These are phyloP conservation scores for Mesorhabditis spiculigera DNA, from an alignment of 2,888 invertebrate species.

Conservation along the genomic window DNA sequence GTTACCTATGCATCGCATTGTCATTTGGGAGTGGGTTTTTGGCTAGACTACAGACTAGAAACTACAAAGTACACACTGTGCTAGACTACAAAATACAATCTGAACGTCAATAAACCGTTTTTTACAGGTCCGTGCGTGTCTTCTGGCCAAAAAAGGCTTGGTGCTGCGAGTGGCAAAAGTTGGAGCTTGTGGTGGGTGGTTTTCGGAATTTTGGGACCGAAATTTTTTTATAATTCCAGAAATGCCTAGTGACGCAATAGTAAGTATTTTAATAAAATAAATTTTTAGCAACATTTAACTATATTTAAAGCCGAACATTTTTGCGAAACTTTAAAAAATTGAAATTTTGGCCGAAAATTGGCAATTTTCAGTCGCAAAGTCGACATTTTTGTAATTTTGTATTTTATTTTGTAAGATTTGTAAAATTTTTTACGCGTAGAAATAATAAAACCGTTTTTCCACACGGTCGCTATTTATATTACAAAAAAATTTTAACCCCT, in stretches of 20 bases:
- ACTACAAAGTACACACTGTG: too few relatives aligned
- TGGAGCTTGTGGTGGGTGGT: constrained; percentile 35
- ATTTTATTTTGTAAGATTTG: too few relatives aligned
- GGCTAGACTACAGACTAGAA: neutral
- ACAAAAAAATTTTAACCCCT: too few relatives aligned
- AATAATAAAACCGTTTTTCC: too few relatives aligned
- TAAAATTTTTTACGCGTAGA: too few relatives aligned
- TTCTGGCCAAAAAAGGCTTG: constrained; percentile 23
- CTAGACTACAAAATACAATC: constrained; percentile 2
- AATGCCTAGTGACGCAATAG: neutral
- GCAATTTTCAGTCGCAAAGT: too few relatives aligned
- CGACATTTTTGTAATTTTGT: too few relatives aligned
- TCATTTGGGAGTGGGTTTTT: constrained; percentile 24
- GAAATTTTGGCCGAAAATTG: too few relatives aligned
- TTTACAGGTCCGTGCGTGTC: constrained; percentile 24
- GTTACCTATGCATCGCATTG: constrained; percentile 37
- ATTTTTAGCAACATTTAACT: too few relatives aligned
- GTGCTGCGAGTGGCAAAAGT: constrained; percentile 21
- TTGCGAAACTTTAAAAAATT: constrained; percentile 5
- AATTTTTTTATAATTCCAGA: too few relatives aligned
- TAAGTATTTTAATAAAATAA: too few relatives aligned
- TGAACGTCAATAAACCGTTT: neutral
- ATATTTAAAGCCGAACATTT: constrained; percentile 14
- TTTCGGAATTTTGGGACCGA: neutral
- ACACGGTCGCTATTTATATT: too few relatives aligned